Evolutionary conservation across 2,888 invertebrate species (phyloP), one percentile per base, ranked within the genome.

Genomic region (Drosophila recens): DNA sequence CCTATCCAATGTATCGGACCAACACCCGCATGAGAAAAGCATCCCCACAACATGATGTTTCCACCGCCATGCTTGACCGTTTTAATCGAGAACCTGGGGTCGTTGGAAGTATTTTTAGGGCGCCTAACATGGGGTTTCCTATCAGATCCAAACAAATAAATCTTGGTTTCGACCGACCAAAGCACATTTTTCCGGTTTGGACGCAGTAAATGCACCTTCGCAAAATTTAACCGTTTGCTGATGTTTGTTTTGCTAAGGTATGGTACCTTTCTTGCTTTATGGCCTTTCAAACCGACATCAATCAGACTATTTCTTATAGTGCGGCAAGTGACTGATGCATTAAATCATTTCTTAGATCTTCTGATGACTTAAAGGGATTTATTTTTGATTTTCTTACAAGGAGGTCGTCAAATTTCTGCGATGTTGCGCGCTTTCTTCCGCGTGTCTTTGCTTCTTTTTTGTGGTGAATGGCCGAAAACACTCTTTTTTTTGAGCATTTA

Each of bases 1-100:
- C 11, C 23, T 52, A 40, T 53, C n/a, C 27, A 20, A 30, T 42
- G 15, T 30, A 42, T 42, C 15, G 53, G 53, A 42, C 53, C 53
- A 30, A 53, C 42, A 30, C 42, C 53, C 1, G 27, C 27, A 10
- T n/a, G n/a, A 13, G 42, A 53, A 46, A 36, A 36, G 34, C 34
- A 13, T 11, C 13, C 34, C 33, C 33, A 33, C 33, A 30, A 8
- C 30, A 9, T 33, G 33, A 33, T 33, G 33, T 33, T 33, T 33
- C 6, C 34, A 36, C 34, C 34, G 11, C 34, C 13, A 36, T 36
- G 10, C 34, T 36, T 36, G 3, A 13, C 4, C 8, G 33, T 6
- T 33, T 33, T 33, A 33, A 6, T 33, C 6, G 33, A 33, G 33
- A 6, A 10, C 33, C 9, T 33, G 6, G 33, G 33, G 33, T 9